phyloP scores from a whole-genome alignment of 2,797 vertebrate species.

The Phaenicophaeus curvirostris region DNA sequence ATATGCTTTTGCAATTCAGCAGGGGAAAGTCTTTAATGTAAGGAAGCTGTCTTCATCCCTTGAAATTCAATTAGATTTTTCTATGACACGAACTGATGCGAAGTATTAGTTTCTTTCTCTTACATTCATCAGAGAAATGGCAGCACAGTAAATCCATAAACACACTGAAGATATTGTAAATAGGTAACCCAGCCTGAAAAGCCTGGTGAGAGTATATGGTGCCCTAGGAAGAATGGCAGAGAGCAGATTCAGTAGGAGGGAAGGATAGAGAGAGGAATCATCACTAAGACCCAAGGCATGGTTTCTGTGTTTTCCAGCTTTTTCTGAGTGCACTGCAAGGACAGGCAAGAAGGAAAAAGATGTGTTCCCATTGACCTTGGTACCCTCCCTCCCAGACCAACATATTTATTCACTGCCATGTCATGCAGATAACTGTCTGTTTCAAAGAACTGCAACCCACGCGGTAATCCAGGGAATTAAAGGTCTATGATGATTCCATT shows the following conservation, averaged over 20 bases:
- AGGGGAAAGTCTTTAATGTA: background rate
- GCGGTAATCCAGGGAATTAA: background rate
- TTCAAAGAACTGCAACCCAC: background rate
- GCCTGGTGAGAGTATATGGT: background rate
- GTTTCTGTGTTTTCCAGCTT: background rate
- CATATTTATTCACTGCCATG: background rate
- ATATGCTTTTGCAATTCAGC: conserved; percentile 1
- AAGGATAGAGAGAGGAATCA: background rate
- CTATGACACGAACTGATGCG: background rate
- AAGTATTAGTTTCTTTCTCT: background rate
- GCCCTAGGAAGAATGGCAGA: background rate
- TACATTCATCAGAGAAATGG: background rate
- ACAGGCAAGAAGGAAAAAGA: background rate
- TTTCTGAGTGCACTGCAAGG: background rate
- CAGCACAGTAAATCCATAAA: background rate
- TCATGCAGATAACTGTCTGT: background rate
- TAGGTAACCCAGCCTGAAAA: background rate
- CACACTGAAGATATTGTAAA: rapidly evolving
- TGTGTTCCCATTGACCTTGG: background rate
- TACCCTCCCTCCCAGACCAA: background rate
- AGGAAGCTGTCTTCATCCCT: background rate
- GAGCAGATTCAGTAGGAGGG: background rate
- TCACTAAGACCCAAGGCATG: background rate
- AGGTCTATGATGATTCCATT: background rate
- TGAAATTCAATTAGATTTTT: conserved; percentile 47